phyloP scores from a whole-genome alignment of 2,113 vertebrate genomes.

The Cyanoderma ruficeps region DNA sequence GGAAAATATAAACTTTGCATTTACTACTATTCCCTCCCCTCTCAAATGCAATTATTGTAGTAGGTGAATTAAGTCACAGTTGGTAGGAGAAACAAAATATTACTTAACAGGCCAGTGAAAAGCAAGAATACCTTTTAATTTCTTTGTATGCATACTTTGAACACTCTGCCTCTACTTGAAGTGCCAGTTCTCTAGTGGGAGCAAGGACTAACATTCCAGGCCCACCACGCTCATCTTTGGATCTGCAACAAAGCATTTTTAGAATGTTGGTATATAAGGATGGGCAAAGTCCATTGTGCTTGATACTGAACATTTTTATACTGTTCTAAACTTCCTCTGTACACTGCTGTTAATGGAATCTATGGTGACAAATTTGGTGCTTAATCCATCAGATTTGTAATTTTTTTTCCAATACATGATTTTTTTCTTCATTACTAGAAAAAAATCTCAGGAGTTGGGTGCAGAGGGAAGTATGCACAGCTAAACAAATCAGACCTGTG shows the following conservation, averaged over 20 bases:
- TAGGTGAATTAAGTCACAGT: not conserved
- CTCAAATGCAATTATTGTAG: not conserved
- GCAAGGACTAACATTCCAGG: slow-evolving; percentile 96
- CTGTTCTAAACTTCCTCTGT: not conserved
- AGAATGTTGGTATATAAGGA: not conserved
- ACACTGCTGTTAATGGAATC: not conserved
- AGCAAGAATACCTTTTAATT: slow-evolving; percentile 84
- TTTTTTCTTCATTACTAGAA: not conserved
- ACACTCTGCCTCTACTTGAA: slow-evolving; percentile 92
- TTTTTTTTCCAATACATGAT: not conserved
- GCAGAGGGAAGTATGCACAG: not conserved
- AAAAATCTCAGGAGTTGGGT: not conserved
- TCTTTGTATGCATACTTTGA: slow-evolving; percentile 89
- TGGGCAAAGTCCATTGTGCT: not conserved
- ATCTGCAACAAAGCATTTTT: slow-evolving; percentile 67
- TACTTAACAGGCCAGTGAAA: not conserved
- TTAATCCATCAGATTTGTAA: not conserved
- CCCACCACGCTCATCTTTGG: slow-evolving; percentile 75
- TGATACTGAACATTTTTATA: not conserved
- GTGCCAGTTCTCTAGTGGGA: slow-evolving; percentile 92
- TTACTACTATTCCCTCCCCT: not conserved
- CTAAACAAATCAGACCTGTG: not conserved
- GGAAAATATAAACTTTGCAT: not conserved
- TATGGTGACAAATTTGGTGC: not conserved
- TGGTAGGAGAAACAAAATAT: not conserved